Evolutionary conservation across 2,113 vertebrate genomes (phyloP).

Genomic region (Polypterus senegalus): DNA sequence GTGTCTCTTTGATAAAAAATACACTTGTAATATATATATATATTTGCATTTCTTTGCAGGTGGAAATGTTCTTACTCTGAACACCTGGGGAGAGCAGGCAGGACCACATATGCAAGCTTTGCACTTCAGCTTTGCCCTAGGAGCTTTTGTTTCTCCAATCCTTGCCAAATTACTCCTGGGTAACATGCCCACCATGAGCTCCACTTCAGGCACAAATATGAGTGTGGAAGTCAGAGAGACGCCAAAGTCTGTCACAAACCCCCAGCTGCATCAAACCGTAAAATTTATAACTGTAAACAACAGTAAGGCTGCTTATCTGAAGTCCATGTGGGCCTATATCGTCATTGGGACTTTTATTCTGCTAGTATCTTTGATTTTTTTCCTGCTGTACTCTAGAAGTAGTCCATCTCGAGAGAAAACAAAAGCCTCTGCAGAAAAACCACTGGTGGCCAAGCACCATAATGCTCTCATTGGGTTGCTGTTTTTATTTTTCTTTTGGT

Average conservation of each 20-base stretch:
- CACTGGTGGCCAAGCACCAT: conserved; percentile 55
- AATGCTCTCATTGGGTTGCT: conserved; percentile 55
- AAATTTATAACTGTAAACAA: background rate
- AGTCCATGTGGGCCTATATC: conserved; percentile 67
- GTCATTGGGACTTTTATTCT: conserved; percentile 64
- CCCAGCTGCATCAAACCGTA: background rate
- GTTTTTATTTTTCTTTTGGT: conserved; percentile 77
- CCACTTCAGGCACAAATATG: background rate
- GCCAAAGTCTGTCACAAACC: background rate
- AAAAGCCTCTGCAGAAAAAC: conserved; percentile 25
- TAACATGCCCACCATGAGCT: conserved; percentile 9
- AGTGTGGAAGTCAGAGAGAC: background rate
- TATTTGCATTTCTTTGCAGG: conserved; percentile 40
- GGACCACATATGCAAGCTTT: conserved; percentile 85
- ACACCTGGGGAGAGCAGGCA: conserved; percentile 61
- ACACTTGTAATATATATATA: background rate
- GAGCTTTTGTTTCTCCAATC: conserved; percentile 73
- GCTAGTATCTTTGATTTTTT: conserved; percentile 53
- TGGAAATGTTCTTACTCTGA: conserved; percentile 74
- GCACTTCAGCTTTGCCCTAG: conserved; percentile 83
- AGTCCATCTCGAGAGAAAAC: conserved; percentile 27
- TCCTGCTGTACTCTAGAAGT: conserved; percentile 49
- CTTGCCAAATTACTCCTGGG: conserved; percentile 71
- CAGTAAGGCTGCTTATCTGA: background rate
- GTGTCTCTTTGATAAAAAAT: no score